Evolutionary conservation across 2,888 invertebrate genomes (phyloP).

Genomic region (Cosmorhoe ocellata): DNA sequence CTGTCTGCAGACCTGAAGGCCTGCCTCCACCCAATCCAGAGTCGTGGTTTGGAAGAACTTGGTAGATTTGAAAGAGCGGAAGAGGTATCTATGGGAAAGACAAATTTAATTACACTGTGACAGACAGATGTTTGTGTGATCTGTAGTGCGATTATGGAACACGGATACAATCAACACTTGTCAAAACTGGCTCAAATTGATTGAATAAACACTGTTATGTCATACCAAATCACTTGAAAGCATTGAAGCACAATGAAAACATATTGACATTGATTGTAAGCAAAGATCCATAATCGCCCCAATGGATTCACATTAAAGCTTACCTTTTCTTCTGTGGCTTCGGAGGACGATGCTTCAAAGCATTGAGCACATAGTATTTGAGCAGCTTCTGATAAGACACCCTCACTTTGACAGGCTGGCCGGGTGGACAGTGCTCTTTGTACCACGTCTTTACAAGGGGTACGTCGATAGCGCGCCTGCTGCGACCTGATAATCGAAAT

Average conservation of each 20-base stretch:
- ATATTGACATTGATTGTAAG: no score
- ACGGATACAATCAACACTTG: no score
- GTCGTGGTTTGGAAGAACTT: constrained; percentile 99
- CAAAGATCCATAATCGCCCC: no score
- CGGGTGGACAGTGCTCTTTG: constrained; percentile 96
- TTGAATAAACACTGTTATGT: no score
- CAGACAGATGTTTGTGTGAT: no score
- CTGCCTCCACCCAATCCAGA: constrained; percentile 99
- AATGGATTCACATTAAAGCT: no score
- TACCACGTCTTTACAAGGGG: constrained; percentile 99
- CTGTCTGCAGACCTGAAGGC: constrained; percentile 98
- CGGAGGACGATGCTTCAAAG: constrained; percentile 97
- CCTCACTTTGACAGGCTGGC: constrained; percentile 98
- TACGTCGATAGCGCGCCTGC: constrained; percentile 96
- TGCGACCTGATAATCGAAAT: constrained; percentile 84
- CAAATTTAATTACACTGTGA: no score
- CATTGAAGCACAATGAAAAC: no score
- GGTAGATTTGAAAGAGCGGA: constrained; percentile 99
- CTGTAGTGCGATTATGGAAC: no score
- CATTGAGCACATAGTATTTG: constrained; percentile 99
- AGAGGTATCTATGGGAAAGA: constrained; percentile 86
- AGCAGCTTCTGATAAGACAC: constrained; percentile 99
- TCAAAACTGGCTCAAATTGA: no score
- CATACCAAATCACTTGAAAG: no score
- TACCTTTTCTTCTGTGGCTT: constrained; percentile 99